phyloP scores from a whole-genome alignment of 2,888 invertebrate species.

The Heliconius erato region DNA sequence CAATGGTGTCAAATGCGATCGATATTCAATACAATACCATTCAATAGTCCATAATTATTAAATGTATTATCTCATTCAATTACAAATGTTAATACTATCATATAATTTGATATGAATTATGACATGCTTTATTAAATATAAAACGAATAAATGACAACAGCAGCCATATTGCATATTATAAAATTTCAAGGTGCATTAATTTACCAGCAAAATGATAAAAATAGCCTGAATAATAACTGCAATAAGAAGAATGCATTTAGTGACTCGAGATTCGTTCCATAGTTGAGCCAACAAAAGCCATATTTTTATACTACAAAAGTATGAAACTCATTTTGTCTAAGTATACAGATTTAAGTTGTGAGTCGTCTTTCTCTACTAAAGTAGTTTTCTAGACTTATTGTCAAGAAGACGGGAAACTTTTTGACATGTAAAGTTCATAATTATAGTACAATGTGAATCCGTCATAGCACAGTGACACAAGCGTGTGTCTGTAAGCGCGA shows the following conservation, averaged over 20 bases:
- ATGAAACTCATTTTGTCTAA: conserved; percentile 40
- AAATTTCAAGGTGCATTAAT: background rate
- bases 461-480: too few species aligned
- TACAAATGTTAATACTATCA: conserved; percentile 2
- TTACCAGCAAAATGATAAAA: background rate
- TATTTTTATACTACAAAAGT: conserved; percentile 43
- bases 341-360: conserved; percentile 37
- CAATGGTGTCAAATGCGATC: background rate
- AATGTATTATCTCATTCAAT: background rate
- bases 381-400: background rate
- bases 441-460: background rate
- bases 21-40: background rate
- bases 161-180: background rate
- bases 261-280: conserved; percentile 30
- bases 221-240: conserved; percentile 31
- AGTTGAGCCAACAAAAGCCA: conserved; percentile 40
- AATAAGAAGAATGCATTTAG: conserved; percentile 37
- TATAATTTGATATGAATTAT: conserved; percentile 6
- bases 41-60: background rate
- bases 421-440: background rate
- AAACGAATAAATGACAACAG: conserved; percentile 1
- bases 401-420: background rate
- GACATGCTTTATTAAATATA: conserved; percentile 7
- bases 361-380: conserved; percentile 25
- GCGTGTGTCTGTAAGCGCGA: too few species aligned